Base-by-base conservation (phyloP, 1,140 invertebrate genomes). In the Pectinophora gossypiella region DNA sequence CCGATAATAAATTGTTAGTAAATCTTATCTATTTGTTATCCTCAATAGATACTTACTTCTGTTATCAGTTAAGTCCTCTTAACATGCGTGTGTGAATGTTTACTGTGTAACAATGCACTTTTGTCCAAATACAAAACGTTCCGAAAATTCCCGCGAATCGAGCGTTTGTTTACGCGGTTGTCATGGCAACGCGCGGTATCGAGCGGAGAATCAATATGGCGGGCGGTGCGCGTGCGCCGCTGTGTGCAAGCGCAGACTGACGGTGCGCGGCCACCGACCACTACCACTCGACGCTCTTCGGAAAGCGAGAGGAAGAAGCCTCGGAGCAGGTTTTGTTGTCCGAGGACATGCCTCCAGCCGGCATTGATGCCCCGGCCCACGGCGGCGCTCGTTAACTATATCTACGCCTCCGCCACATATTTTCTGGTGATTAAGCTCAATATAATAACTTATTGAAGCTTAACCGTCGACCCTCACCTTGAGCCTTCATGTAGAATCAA, bases 281-380 rank as follows among this genome's bases (percentile, higher is more conserved):
- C 72, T 77, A 77, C 76, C n/a, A 54, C 70, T 55, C 56, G 67
- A 69, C n/a, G n/a, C n/a, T n/a, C 71, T 72, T 75, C 76, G 59
- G 70, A 80, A 83, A 82, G 80, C 76, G 83, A 86, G 83, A 86
- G 83, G 80, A 85, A 79, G 74, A 83, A 21, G 62, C 64, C 49
- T 68, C 69, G 61, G 67, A 84, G 78, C 78, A 48, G 71, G 80
- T 86, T 85, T 79, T 70, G 68, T 73, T 81, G 68, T 63, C 56
- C 78, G 80, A 84, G 78, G 80, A 79, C 73, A 80, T 56, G 58
- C 64, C 63, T 76, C 61, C 59, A 73, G 64, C 61, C 69, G 54
- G 19, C 54, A 59, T 66, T 60, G 52, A 62, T 56, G 50, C 63
- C 55, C 50, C 19, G 19, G 44, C 51, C 44, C 19, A 59, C 51